Conservation (phyloP, 2,888 invertebrate genomes). For the Helobdella robusta region DNA sequence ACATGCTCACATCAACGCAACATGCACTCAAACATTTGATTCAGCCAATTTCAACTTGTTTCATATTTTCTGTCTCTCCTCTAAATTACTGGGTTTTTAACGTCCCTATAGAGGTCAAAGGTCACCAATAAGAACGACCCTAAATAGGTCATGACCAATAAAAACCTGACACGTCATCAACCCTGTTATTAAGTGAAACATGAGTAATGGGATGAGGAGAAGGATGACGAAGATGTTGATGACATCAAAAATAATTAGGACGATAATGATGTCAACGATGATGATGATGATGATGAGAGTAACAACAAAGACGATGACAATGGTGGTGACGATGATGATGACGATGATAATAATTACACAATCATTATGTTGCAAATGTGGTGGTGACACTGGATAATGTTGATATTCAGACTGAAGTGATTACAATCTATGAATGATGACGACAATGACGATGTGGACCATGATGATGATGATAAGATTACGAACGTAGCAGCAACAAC, state of each 20-base stretch:
- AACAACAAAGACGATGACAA: not conserved
- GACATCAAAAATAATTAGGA: not conserved
- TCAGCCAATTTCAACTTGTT: too few species aligned
- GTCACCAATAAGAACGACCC: constrained; percentile 6
- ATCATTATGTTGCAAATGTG: not conserved
- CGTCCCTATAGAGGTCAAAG: not conserved
- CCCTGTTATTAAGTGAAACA: constrained; percentile 4
- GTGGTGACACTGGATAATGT: too few species aligned
- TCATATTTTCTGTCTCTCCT: too few species aligned
- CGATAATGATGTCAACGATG: constrained; percentile 5
- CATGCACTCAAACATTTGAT: too few species aligned
- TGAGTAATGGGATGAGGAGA: constrained; percentile 14
- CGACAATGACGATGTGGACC: too few species aligned
- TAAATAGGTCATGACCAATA: constrained; percentile 5
- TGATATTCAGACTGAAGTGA: too few species aligned
- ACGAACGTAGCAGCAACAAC: too few species aligned
- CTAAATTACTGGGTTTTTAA: too few species aligned
- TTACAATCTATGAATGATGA: too few species aligned
- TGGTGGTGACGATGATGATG: not conserved
- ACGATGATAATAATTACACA: not conserved
- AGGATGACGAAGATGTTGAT: constrained; percentile 2
- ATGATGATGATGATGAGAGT: not conserved
- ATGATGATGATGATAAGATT: too few species aligned
- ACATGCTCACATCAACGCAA: too few species aligned
- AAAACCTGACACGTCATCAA: constrained; percentile 14